These are phyloP conservation scores for Xenopus petersii DNA, from an alignment of 2,797 vertebrate genomes.

Conservation along the genomic window DNA sequence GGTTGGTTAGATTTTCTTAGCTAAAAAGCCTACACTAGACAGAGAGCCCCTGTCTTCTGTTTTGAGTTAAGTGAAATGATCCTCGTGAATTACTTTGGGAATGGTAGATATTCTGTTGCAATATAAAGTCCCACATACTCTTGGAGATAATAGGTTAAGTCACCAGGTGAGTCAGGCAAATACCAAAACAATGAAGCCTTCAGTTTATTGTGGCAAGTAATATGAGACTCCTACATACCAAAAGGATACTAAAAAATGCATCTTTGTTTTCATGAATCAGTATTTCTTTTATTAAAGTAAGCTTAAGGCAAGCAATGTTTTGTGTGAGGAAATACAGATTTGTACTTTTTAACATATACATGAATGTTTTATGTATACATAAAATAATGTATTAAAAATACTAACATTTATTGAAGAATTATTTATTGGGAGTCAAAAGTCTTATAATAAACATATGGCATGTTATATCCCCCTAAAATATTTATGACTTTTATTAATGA, in stretches of 20 bases:
- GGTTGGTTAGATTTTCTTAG: background rate
- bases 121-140: slow-evolving; percentile 10
- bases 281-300: background rate
- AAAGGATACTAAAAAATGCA: background rate
- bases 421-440: too few relatives aligned
- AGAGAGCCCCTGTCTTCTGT: slow-evolving; percentile 10
- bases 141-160: background rate
- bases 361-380: too few relatives aligned
- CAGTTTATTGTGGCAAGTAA: background rate
- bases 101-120: slow-evolving; percentile 10
- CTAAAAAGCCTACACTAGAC: background rate
- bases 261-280: background rate
- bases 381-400: too few relatives aligned
- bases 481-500: too few relatives aligned
- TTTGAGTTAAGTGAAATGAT: slow-evolving; percentile 8
- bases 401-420: too few relatives aligned
- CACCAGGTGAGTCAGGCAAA: background rate
- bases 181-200: slow-evolving; percentile 8
- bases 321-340: too few relatives aligned
- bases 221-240: background rate
- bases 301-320: too few relatives aligned
- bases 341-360: too few relatives aligned
- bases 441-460: too few relatives aligned
- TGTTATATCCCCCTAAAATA: too few relatives aligned
- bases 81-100: slow-evolving; percentile 4